Evolutionary conservation across 2,797 vertebrate species (phyloP).

Genomic region (Atherinosoma microstoma): DNA sequence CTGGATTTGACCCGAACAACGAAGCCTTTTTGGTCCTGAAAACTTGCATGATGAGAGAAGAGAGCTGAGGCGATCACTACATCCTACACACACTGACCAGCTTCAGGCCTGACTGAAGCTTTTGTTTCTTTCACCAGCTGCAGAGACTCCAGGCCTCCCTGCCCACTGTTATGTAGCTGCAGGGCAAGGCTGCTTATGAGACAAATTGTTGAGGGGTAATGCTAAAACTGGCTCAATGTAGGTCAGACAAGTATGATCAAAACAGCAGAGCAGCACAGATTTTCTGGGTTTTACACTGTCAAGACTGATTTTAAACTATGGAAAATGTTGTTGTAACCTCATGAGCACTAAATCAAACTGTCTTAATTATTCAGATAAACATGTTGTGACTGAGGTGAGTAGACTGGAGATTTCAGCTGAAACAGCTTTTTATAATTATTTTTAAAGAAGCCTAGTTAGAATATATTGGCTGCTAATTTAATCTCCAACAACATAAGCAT

Average conservation of each 20-base stretch:
- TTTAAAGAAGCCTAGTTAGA: not conserved
- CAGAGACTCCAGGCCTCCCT: constrained; percentile 42
- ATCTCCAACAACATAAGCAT: not conserved
- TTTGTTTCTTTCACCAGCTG: constrained; percentile 68
- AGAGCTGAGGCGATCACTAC: constrained; percentile 47
- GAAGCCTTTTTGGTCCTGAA: constrained; percentile 54
- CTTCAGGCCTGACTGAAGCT: constrained; percentile 74
- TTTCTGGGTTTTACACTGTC: not conserved
- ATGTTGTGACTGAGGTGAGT: not conserved
- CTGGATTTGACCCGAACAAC: constrained; percentile 69
- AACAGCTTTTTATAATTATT: not conserved
- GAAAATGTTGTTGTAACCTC: not conserved
- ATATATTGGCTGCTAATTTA: not conserved
- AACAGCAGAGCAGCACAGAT: not conserved
- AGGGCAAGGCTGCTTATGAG: constrained; percentile 24
- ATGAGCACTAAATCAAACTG: not conserved
- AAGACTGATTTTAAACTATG: not conserved
- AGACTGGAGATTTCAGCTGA: not conserved
- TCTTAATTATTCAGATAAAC: not conserved
- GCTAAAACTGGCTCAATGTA: constrained; percentile 31
- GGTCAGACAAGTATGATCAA: constrained; percentile 28
- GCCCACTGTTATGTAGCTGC: constrained; percentile 32
- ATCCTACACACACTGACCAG: constrained; percentile 53
- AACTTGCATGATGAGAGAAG: constrained; percentile 58
- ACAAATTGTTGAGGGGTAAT: constrained; percentile 44